A percentile compares a stretch with the other conserved stretches of the same genome.
Evolutionary conservation across 2,888 invertebrate species (phyloP).

Genomic region (Hypselothyrea guttata): DNA sequence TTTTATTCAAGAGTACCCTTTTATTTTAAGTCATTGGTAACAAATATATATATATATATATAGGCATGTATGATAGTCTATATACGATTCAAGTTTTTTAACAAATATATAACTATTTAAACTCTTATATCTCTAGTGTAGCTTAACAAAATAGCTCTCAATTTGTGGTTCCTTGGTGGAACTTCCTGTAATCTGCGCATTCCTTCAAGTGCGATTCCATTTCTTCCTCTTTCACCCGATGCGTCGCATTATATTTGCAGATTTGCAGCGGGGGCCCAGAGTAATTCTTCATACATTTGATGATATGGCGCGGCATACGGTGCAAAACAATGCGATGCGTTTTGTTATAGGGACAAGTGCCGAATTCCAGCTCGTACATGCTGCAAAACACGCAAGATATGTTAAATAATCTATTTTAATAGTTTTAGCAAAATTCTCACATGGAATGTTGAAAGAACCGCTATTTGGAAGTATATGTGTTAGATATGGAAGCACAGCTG

Average conservation of each 20-base stretch:
- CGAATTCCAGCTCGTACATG: slow-evolving; percentile 41
- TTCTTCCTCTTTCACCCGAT: slow-evolving; percentile 60
- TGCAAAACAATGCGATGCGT: slow-evolving; percentile 42
- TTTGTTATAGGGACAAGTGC: slow-evolving; percentile 53
- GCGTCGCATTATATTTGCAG: slow-evolving; percentile 81
- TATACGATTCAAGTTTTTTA: too few relatives aligned
- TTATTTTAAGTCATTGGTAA: too few relatives aligned
- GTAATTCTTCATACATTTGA: slow-evolving; percentile 54
- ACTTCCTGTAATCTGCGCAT: slow-evolving; percentile 64
- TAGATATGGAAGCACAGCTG: too few relatives aligned
- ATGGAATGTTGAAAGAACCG: slow-evolving; percentile 33
- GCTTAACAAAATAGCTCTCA: slow-evolving; percentile 12
- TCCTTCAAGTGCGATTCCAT: slow-evolving; percentile 72
- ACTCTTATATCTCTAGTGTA: background rate
- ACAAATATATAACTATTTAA: background rate
- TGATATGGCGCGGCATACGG: slow-evolving; percentile 54
- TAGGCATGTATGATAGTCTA: too few relatives aligned
- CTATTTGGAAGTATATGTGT: slow-evolving; percentile 21
- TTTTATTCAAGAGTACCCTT: too few relatives aligned
- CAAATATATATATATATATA: too few relatives aligned
- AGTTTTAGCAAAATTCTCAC: background rate
- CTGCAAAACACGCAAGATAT: background rate
- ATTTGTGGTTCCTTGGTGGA: slow-evolving; percentile 49
- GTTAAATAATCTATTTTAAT: background rate
- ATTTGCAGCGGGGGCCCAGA: slow-evolving; percentile 67